Evolutionary conservation across 2,113 vertebrate genomes (phyloP).

Genomic region (Calonectris borealis): DNA sequence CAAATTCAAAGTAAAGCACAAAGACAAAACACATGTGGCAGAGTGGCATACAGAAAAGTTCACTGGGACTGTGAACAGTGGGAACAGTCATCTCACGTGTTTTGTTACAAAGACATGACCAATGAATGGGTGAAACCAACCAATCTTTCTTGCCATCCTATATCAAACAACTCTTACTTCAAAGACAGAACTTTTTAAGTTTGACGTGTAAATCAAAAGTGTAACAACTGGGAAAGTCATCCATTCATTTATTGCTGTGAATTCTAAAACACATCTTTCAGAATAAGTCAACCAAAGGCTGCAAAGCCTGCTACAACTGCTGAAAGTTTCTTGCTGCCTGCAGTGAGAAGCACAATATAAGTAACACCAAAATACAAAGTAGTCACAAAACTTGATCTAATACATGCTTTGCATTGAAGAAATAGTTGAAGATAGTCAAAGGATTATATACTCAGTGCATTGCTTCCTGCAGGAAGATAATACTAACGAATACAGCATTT

Average conservation of each 20-base stretch:
- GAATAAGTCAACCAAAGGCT: neutral
- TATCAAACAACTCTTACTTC: neutral
- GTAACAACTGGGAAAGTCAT: neutral
- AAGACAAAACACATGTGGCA: rapidly evolving
- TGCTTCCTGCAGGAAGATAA: neutral
- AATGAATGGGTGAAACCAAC: neutral
- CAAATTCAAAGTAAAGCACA: neutral
- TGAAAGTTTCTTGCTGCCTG: neutral
- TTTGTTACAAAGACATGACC: neutral
- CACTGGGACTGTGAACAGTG: neutral
- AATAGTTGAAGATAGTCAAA: neutral
- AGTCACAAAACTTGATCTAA: neutral
- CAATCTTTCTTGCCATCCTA: neutral
- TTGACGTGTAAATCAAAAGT: neutral
- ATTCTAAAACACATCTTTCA: neutral
- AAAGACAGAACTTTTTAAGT: neutral
- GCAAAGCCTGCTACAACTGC: neutral
- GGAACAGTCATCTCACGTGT: neutral
- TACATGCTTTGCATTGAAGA: neutral
- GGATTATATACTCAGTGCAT: neutral
- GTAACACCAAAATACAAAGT: neutral
- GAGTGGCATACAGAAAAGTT: neutral
- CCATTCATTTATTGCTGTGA: neutral
- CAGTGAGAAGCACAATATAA: neutral
- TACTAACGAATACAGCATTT: neutral